Evolutionary conservation across 2,797 vertebrate species (phyloP).

Genomic region (Chrysocyon brachyurus): DNA sequence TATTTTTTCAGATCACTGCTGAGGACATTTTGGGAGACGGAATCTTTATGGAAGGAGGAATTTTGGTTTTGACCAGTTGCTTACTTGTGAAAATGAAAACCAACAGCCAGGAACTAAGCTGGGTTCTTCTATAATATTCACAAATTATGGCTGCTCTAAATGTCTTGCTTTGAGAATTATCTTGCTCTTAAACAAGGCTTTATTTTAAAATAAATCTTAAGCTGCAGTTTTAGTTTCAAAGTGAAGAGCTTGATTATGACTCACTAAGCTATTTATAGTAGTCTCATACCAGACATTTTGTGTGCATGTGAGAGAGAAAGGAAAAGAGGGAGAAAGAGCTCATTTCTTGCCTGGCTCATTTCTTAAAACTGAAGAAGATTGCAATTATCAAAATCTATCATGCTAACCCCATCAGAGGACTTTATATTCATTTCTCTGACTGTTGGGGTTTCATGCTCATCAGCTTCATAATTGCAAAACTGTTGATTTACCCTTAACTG

Average conservation of each 20-base stretch:
- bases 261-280: neutral
- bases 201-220: slow-evolving; percentile 66
- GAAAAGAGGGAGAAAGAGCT: neutral
- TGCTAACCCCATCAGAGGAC: neutral
- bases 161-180: slow-evolving; percentile 51
- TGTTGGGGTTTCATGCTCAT: neutral
- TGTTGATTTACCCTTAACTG: neutral
- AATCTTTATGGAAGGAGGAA: neutral
- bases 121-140: neutral
- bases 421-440: neutral
- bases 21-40: neutral
- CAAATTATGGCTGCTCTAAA: neutral
- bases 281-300: neutral
- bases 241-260: slow-evolving; percentile 46
- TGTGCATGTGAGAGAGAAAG: neutral
- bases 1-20: neutral
- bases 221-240: slow-evolving; percentile 62
- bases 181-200: slow-evolving; percentile 41
- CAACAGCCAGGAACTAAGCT: neutral
- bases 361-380: neutral
- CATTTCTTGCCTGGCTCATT: neutral
- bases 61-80: neutral
- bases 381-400: neutral
- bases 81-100: slow-evolving; percentile 38
- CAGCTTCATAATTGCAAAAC: neutral